Conservation (phyloP, 2,888 invertebrate genomes). For the Cecidostiba fungosa region DNA sequence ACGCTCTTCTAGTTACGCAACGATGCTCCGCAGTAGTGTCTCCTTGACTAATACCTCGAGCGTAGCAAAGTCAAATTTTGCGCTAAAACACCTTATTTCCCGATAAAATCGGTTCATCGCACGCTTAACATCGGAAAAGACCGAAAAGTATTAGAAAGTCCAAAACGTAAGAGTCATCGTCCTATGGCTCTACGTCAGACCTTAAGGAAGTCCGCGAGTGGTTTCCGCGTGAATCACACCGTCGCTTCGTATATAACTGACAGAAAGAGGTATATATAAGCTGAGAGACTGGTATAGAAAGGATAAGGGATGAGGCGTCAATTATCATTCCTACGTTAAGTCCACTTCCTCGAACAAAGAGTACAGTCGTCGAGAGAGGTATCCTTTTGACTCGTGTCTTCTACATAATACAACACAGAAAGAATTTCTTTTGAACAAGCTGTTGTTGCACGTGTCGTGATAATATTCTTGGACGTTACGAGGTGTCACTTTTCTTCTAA, state of each 20-base stretch:
- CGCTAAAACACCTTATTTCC: not conserved
- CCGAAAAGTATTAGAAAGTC: conserved; percentile 22
- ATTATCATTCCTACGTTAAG: conserved; percentile 22
- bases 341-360: conserved; percentile 37
- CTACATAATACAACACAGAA: not conserved
- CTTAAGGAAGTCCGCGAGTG: not conserved
- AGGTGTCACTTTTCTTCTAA: not conserved
- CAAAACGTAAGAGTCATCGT: not conserved
- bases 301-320: conserved; percentile 44
- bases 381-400: not conserved
- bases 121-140: not conserved
- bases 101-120: not conserved
- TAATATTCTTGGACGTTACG: not conserved
- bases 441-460: too few relatives aligned
- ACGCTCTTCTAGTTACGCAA: not conserved
- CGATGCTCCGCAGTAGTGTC: too few relatives aligned
- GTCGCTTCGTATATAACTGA: not conserved
- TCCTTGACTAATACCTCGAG: not conserved
- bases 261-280: conserved; percentile 9
- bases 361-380: not conserved
- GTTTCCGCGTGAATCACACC: conserved; percentile 19
- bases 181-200: not conserved
- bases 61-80: not conserved
- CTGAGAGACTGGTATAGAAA: not conserved
- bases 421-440: not conserved